Conservation (phyloP, 2,113 vertebrate genomes). For the Clarias gariepinus region DNA sequence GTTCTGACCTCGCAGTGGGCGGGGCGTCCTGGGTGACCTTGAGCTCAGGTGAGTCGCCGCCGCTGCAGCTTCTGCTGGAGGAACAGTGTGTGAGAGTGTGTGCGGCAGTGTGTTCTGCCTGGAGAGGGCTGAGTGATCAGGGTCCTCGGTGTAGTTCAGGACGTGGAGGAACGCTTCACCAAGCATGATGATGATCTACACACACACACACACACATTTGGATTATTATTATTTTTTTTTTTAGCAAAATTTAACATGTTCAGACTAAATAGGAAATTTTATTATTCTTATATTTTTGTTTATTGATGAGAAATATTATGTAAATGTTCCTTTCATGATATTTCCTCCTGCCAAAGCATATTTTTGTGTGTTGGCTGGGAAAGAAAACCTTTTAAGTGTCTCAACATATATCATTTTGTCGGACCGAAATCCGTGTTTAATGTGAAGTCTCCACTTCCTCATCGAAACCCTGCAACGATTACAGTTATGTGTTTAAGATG, state of each 20-base stretch:
- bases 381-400: not conserved
- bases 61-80: not conserved
- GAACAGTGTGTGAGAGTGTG: not conserved
- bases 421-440: not conserved
- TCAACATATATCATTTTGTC: not conserved
- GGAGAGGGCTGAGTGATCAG: not conserved
- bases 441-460: not conserved
- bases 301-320: not conserved
- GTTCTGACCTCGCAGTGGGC: conserved; percentile 29
- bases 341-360: not conserved
- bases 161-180: conserved; percentile 53
- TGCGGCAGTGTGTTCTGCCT: not conserved
- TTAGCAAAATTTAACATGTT: not conserved
- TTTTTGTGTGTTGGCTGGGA: not conserved
- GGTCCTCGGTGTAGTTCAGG: conserved; percentile 32
- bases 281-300: not conserved
- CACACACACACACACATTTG: not conserved
- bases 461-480: not conserved
- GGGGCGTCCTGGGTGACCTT: conserved; percentile 30
- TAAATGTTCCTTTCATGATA: not conserved
- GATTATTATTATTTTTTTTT: not conserved
- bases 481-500: not conserved
- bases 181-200: conserved; percentile 45
- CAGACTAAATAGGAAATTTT: not conserved
- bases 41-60: not conserved